Base-by-base conservation (phyloP, 1,140 invertebrate species). In the Zophobas atratus region DNA sequence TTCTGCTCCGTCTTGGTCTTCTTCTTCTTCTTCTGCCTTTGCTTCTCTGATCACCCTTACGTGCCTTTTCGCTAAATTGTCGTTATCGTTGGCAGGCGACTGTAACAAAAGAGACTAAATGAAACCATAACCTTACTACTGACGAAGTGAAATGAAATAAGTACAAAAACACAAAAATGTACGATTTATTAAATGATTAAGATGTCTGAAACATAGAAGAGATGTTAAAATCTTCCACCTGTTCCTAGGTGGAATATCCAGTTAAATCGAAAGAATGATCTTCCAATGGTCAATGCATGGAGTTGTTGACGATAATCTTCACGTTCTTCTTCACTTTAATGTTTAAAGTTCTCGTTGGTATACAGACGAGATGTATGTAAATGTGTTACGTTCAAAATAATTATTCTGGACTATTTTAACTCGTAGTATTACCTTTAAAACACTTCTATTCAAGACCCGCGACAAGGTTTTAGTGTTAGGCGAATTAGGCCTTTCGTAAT, bases 41-140 rank as follows among this genome's bases (percentile, higher is more conserved):
- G 86, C 86, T 41, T 85, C 86, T 55, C 85, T 77, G 41, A 76
- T 77, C 72, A 82, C 80, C 73, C 85, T 81, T 6, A 84, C 80
- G 79, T 89, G 86, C 63, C 89, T 88, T 76, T 91, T 91, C 2
- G 89, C 88, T 70, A 81, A 70, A 81, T 89, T 88, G 82, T 89
- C 88, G 8, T 88, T 88, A 33, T 81, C 84, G 60, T 84, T 87
- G 51, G 87, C 82, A 35, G 84, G 80, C 51, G 88, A 85, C 89
- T 90, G 89, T 41, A 88, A 88, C 56, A 80, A 75, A 83, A 74
- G 71, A 75, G 55, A 1, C 34, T 6, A 56, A 74, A 72, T 43
- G n/a, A 41, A 72, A 72, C 36, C 70, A 41, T 72, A 4, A 55
- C 32, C 1, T 4, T 53, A 35, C 1, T 6, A 4, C 34, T 55